phyloP scores from a whole-genome alignment of 2,888 invertebrate species.

The Cosmia trapezina region DNA sequence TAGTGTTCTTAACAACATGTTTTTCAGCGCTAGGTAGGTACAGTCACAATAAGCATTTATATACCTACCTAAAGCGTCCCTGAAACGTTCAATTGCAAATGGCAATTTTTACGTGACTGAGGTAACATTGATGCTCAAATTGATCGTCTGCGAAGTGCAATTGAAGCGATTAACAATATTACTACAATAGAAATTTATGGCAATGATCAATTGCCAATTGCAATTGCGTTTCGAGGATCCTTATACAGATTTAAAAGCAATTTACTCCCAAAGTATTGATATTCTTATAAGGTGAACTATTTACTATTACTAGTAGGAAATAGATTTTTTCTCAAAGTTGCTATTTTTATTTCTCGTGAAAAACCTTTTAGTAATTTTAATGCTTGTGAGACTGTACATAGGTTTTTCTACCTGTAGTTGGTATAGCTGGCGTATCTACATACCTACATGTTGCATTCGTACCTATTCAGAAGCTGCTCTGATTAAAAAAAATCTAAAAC shows the following conservation, averaged over 20 bases:
- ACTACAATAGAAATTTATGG: no score
- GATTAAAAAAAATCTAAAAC: constrained; percentile 9
- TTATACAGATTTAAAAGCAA: not conserved
- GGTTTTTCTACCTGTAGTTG: not conserved
- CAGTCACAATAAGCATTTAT: no score
- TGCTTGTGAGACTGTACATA: not conserved
- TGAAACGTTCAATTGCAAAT: no score
- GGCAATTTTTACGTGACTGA: no score
- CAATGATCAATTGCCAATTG: no score
- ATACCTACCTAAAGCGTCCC: no score
- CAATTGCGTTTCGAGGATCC: no score
- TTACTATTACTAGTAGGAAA: no score
- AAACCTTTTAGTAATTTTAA: not conserved
- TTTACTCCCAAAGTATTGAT: not conserved
- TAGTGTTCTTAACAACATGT: constrained; percentile 43
- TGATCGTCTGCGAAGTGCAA: no score
- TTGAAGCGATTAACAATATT: no score
- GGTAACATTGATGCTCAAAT: no score
- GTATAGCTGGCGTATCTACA: not conserved
- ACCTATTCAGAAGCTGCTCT: not conserved
- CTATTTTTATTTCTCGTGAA: not conserved
- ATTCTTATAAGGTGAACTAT: no score
- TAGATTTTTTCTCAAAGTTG: not conserved
- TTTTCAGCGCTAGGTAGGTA: constrained; percentile 17
- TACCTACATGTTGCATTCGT: not conserved